Base-by-base conservation (phyloP, 2,888 invertebrate species). In the Hecatera dysodea region DNA sequence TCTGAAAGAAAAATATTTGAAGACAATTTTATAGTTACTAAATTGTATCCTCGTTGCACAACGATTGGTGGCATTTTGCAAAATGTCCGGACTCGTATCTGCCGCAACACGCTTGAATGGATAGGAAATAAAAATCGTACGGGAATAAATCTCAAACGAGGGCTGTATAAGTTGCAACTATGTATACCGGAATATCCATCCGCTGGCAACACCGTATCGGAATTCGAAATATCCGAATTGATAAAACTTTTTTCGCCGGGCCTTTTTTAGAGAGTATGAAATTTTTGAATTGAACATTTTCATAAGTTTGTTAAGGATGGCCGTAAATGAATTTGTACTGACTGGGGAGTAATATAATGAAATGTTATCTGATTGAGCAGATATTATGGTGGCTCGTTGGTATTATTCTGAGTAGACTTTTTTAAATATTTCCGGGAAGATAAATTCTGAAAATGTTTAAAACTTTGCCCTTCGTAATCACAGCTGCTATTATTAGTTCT, bases 41-140 rank as follows among this genome's bases (percentile, higher is more conserved):
- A 46, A 77, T 75, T 75, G 24, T 42, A 67, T 72, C 57, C 27
- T 59, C 48, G 68, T 70, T 62, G 65, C 62, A 60, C 59, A 71
- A 64, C 67, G 68, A 81, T 71, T 64, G 72, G 68, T 60, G 56
- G 55, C 59, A 72, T 78, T 87, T 86, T 83, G 48, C 61, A 78
- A 82, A 84, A 84, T 71, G 60, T 33, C 57, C 57, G 81, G 53
- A 60, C 72, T 29, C 70, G 83, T 82, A 85, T 78, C 80, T 67
- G 46, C 61, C 71, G 44, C 82, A 69, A 64, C 78, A 87, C 89
- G 80, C 81, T 69, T 78, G 89, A 85, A 67, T 86, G 88, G 79
- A 82, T 87, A 68, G 84, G 77, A 88, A 90, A 90, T 89, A 90
- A 91, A 90, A 90, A 87, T 85, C 48, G 79, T 68, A 77, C 75